phyloP scores from a whole-genome alignment of 2,113 vertebrate species.

The Petrocephalus microphthalmus region DNA sequence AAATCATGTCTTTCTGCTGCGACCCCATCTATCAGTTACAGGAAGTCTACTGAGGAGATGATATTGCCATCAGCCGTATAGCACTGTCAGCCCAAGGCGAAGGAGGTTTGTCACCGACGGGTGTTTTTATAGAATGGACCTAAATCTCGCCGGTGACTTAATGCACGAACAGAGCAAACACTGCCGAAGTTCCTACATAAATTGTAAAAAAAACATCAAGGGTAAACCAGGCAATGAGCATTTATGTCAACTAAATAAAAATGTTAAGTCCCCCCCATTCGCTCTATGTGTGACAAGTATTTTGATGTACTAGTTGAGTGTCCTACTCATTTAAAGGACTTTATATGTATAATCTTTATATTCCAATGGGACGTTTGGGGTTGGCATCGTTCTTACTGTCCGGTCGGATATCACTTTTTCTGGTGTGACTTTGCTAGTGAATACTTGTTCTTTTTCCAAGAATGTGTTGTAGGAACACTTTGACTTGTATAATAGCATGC shows the following conservation, averaged over 20 bases:
- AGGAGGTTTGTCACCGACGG: conserved; percentile 38
- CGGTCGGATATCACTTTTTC: neutral
- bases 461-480: neutral
- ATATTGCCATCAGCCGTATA: conserved; percentile 45
- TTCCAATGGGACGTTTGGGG: neutral
- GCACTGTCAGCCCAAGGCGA: conserved; percentile 41
- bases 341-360: neutral
- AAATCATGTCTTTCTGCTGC: conserved; percentile 38
- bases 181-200: conserved; percentile 3
- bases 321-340: neutral
- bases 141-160: conserved; percentile 38
- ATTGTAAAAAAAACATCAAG: neutral
- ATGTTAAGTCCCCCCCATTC: neutral
- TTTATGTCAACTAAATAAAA: neutral
- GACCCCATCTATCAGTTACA: conserved; percentile 38
- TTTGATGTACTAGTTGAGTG: neutral
- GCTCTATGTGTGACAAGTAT: neutral
- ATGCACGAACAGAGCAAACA: conserved; percentile 1
- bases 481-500: neutral
- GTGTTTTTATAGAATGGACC: conserved; percentile 38
- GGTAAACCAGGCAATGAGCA: neutral
- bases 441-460: neutral
- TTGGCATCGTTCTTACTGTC: neutral
- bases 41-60: conserved; percentile 32
- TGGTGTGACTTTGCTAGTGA: neutral